Evolutionary conservation across 2,888 invertebrate genomes (phyloP).

Genomic region (Epiblema foenella): DNA sequence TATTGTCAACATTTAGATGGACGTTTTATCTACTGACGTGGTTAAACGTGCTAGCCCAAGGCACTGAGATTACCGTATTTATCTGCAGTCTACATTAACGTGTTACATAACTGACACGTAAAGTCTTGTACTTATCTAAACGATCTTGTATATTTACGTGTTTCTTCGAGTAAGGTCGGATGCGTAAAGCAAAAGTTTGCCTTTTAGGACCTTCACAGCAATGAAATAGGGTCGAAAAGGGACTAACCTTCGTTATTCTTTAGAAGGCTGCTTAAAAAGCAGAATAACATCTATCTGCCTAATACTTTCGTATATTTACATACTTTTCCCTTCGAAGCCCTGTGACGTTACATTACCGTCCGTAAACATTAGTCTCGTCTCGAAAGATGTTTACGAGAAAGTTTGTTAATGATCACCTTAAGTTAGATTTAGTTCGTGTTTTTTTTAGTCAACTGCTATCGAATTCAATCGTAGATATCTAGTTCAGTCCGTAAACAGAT

Average conservation of each 20-base stretch:
- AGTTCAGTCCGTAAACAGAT: no score
- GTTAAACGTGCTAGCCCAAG: conserved; percentile 15
- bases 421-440: background rate
- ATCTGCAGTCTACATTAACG: conserved; percentile 1
- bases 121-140: conserved; percentile 15
- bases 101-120: background rate
- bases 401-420: background rate
- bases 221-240: background rate
- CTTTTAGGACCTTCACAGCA: background rate
- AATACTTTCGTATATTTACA: background rate
- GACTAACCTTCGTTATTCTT: background rate
- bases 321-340: background rate
- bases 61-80: conserved; percentile 32
- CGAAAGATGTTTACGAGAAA: background rate
- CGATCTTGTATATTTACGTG: background rate
- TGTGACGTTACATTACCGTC: background rate
- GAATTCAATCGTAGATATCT: no score
- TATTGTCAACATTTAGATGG: background rate
- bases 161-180: background rate
- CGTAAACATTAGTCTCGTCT: background rate
- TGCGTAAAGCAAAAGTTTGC: background rate
- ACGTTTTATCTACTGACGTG: background rate
- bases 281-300: background rate
- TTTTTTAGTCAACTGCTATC: no score
- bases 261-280: background rate